Conservation (phyloP, 2,888 invertebrate genomes). For the Bombylius major region DNA sequence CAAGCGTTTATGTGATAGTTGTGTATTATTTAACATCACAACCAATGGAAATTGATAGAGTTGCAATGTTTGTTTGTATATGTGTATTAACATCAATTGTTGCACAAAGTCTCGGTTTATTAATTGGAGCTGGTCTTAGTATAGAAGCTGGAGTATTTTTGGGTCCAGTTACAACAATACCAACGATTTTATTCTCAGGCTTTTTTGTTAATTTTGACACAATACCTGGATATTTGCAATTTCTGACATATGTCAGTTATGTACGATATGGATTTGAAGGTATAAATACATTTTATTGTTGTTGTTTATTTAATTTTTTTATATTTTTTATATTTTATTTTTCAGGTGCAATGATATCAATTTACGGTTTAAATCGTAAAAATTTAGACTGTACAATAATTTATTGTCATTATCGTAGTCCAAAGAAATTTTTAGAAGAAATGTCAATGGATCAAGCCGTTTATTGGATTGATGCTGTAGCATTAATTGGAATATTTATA, state of each 20-base stretch:
- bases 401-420: slow-evolving; percentile 73
- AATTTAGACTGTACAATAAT: slow-evolving; percentile 69
- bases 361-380: slow-evolving; percentile 77
- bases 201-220: slow-evolving; percentile 90
- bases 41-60: slow-evolving; percentile 75
- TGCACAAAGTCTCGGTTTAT: slow-evolving; percentile 80
- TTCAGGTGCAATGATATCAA: slow-evolving; percentile 64
- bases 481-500: slow-evolving; percentile 68
- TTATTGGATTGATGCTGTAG: slow-evolving; percentile 73
- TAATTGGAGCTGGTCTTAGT: slow-evolving; percentile 86
- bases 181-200: slow-evolving; percentile 83
- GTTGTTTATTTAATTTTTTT: too few species aligned
- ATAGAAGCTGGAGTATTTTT: slow-evolving; percentile 66
- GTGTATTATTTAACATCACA: slow-evolving; percentile 94
- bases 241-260: slow-evolving; percentile 84
- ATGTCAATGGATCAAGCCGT: slow-evolving; percentile 69
- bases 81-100: slow-evolving; percentile 74
- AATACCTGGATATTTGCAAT: slow-evolving; percentile 76
- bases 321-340: not conserved
- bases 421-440: slow-evolving; percentile 70
- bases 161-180: slow-evolving; percentile 84
- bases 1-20: slow-evolving; percentile 74
- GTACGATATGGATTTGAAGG: slow-evolving; percentile 86
- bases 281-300: slow-evolving; percentile 15
- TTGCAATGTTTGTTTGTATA: slow-evolving; percentile 36